Evolutionary conservation across 2,888 invertebrate species (phyloP), one percentile per base, ranked within the genome.

Genomic region (Tromatobia lineatoria): DNA sequence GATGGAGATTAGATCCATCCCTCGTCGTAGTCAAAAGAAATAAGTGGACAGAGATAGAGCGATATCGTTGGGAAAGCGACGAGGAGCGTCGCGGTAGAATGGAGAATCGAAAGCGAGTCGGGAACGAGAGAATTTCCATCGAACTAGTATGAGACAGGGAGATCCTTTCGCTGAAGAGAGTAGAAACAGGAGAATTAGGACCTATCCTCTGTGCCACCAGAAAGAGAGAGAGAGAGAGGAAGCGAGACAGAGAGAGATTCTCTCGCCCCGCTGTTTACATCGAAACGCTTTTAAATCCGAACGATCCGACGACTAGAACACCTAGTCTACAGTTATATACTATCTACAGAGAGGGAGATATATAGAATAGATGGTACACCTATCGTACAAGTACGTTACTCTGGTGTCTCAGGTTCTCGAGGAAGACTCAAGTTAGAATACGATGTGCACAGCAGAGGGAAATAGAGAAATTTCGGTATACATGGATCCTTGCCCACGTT

Each of bases 281-380:
- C 88, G 89, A 89, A 92, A 91, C 88, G 89, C 91, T 92, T 90
- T 92, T 90, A 91, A 91, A 91, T 91, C 88, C 87, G 70, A 80
- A 57, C 50, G 67, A 77, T 77, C 20, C 77, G 25, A 57, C 34
- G 76, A 74, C 52, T 78, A 15, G 67, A 67, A 25, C 45, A 67
- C 20, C 74, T 20, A 45, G 20, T 69, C 7, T 47, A 54, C 25
- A 66, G 38, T 20, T 74, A 70, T 64, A 29, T 64, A 64, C 11
- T 13, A 42, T 45, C n/a, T 42, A 38, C 10, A 10, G 1, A 38
- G 38, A 38, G 38, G 7, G 8, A 0, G 8, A 54, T 20, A 20
- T 13, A 54, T 54, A 34, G 54, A 34, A 54, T 54, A 70, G 64
- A 54, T 79, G 45, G 8, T 71, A 73, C 50, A 73, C 52, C 50